Percentiles rank a stretch among this genome's conserved stretches.
phyloP scores from a whole-genome alignment of 2,888 invertebrate species.

The Carpatolechia fugitivella region DNA sequence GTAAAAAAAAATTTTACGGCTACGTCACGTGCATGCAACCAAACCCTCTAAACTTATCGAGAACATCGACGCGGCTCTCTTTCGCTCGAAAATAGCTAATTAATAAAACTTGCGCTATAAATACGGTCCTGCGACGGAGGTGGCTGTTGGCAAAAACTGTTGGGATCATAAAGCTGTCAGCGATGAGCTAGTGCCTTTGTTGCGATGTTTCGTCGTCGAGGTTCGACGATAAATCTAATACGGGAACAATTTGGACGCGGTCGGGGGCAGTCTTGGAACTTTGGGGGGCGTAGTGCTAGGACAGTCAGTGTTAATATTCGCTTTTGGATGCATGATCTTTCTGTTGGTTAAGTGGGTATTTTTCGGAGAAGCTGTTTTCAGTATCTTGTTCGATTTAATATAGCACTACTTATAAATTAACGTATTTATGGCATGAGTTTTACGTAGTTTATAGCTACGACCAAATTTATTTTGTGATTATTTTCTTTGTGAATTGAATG shows the following conservation, averaged over 20 bases:
- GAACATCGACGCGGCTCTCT: slow-evolving; percentile 26
- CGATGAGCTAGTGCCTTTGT: slow-evolving; percentile 78
- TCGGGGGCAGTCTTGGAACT: slow-evolving; percentile 14
- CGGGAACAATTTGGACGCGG: slow-evolving; percentile 60
- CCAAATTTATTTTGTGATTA: no score
- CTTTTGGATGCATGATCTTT: neutral
- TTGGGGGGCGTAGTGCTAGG: neutral
- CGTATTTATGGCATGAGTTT: no score
- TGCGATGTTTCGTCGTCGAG: slow-evolving; percentile 56
- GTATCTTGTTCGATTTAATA: no score
- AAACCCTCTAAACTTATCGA: slow-evolving; percentile 5
- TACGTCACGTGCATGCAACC: neutral
- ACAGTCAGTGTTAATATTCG: neutral
- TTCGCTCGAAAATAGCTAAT: slow-evolving; percentile 67
- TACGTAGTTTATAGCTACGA: no score
- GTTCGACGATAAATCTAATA: slow-evolving; percentile 68
- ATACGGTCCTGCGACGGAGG: slow-evolving; percentile 50
- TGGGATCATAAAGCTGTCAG: slow-evolving; percentile 77
- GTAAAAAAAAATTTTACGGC: neutral
- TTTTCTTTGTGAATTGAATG: no score
- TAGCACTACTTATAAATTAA: no score
- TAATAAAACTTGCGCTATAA: slow-evolving; percentile 76
- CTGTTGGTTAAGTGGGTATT: no score
- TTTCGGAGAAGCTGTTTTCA: no score
- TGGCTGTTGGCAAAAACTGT: slow-evolving; percentile 78